Base-by-base conservation (phyloP, 1,140 invertebrate genomes). In the Drosophila arizonae region DNA sequence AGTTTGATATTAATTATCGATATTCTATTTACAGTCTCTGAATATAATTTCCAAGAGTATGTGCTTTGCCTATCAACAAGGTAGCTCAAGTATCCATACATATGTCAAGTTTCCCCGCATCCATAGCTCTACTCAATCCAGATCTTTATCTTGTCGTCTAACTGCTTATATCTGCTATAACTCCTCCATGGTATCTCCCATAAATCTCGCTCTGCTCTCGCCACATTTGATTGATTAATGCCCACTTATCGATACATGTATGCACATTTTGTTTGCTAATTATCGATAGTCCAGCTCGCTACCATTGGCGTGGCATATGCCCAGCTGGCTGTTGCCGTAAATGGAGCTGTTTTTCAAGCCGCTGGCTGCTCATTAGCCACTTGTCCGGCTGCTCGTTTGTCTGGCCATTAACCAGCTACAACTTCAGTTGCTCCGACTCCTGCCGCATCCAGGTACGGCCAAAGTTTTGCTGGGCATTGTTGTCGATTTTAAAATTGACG, bases 381-480 rank as follows among this genome's bases (percentile, higher is more conserved):
- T 78, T 81, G 81, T 63, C 66, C 78, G 62, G 56, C 64, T 54
- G 64, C 66, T 87, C 82, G 81, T 86, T 86, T 87, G 82, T 80
- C 81, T 87, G 79, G 62, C 82, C 79, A 86, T 87, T 86, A 86
- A 79, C 82, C 67, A 72, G 63, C 65, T 77, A 68, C 76, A 74
- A 81, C 74, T 77, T 69, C 62, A 64, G 54, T 73, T 60, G 63
- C 68, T 30, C 41, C 26, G 4, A 1, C 36, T 26, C 6, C 21
- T 8, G 4, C 24, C 10, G 4, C 17, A 26, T 2, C 8, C 28
- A 11, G 26, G 21, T 41, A 43, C 75, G 67, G 66, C 66, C 55
- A 85, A 85, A 77, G 67, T 85, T 85, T 85, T 76, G 78, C 77
- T 60, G 77, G 64, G 30, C 79, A 87, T 87, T 85, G 81, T 85